Conservation (phyloP, 2,888 invertebrate genomes). For the Ferdinandea cuprea region DNA sequence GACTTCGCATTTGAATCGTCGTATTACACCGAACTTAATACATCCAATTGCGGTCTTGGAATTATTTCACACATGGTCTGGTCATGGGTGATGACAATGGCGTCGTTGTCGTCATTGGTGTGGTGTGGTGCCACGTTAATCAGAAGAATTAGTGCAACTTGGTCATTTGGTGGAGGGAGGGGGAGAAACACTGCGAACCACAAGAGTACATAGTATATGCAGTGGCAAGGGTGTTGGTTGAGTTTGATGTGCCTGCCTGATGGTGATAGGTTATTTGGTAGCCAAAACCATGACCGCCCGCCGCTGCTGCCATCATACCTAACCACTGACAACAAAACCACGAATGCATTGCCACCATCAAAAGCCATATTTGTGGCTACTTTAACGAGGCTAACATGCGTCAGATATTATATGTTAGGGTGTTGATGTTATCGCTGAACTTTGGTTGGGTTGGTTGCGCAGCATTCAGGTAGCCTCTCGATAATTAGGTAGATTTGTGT, state of each 20-base stretch:
- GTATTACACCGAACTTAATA: conserved; percentile 73
- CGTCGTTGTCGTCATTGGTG: conserved; percentile 41
- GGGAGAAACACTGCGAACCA: neutral
- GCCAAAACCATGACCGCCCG: conserved; percentile 40
- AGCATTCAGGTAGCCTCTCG: conserved; percentile 30
- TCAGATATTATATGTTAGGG: conserved; percentile 47
- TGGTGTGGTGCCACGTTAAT: conserved; percentile 63
- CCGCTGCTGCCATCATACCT: conserved; percentile 5
- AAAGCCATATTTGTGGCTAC: conserved; percentile 70
- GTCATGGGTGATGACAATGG: conserved; percentile 59
- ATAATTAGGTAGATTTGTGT: conserved; percentile 63
- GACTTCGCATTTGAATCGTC: conserved; percentile 67
- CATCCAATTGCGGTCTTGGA: conserved; percentile 70
- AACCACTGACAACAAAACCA: conserved; percentile 22
- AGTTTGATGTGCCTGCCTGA: conserved; percentile 14
- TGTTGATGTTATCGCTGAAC: conserved; percentile 30
- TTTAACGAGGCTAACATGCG: conserved; percentile 60
- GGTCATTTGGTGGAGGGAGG: too few species aligned
- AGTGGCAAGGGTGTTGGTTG: conserved; percentile 12
- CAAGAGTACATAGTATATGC: neutral
- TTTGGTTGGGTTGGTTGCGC: conserved; percentile 40
- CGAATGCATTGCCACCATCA: conserved; percentile 21
- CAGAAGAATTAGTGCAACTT: conserved; percentile 69
- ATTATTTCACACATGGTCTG: conserved; percentile 70
- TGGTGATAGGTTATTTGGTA: conserved; percentile 53